Percentiles rank a stretch among this genome's conserved stretches.
These are phyloP conservation scores for Hexactinellida sp. DNA, from an alignment of 37 sponge, comb jelly and placozoan species.

Conservation along the genomic window DNA sequence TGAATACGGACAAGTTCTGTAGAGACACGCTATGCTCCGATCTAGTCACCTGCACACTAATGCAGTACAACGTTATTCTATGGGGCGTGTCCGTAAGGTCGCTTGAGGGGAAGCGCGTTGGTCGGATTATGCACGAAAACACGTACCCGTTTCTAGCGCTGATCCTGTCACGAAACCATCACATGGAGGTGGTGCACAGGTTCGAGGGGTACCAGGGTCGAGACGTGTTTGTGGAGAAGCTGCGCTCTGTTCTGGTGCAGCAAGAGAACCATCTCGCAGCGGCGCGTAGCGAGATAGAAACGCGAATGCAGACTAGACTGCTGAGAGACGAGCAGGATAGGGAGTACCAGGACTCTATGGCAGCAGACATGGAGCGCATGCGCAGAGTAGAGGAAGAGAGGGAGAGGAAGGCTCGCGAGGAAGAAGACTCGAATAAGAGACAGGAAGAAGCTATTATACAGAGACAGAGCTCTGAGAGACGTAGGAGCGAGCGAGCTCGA, in stretches of 20 bases:
- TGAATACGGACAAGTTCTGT: slow-evolving; percentile 55
- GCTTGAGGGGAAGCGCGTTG: slow-evolving; percentile 39
- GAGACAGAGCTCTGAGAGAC: not conserved
- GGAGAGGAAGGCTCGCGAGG: not conserved
- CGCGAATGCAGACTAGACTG: not conserved
- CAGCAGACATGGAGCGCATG: not conserved
- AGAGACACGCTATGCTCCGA: slow-evolving; percentile 5
- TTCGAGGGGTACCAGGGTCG: slow-evolving; percentile 41
- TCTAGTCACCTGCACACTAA: not conserved
- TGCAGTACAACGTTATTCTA: slow-evolving; percentile 15
- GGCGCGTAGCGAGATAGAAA: slow-evolving; percentile 36
- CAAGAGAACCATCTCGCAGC: slow-evolving; percentile 57
- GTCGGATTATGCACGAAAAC: slow-evolving; percentile 37
- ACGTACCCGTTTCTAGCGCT: slow-evolving; percentile 68
- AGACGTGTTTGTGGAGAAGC: slow-evolving; percentile 25
- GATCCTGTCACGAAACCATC: slow-evolving; percentile 28
- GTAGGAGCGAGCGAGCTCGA: not conserved
- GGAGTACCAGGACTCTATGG: not conserved
- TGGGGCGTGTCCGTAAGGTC: slow-evolving; percentile 41
- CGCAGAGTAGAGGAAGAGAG: not conserved
- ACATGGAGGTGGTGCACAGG: slow-evolving; percentile 55
- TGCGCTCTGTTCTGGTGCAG: slow-evolving; percentile 11
- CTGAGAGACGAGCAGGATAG: not conserved
- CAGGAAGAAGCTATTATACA: not conserved
- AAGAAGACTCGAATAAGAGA: not conserved